Conservation (phyloP, 35 echinoderm and acorn worm species). For the Apostichopus parvimensis region DNA sequence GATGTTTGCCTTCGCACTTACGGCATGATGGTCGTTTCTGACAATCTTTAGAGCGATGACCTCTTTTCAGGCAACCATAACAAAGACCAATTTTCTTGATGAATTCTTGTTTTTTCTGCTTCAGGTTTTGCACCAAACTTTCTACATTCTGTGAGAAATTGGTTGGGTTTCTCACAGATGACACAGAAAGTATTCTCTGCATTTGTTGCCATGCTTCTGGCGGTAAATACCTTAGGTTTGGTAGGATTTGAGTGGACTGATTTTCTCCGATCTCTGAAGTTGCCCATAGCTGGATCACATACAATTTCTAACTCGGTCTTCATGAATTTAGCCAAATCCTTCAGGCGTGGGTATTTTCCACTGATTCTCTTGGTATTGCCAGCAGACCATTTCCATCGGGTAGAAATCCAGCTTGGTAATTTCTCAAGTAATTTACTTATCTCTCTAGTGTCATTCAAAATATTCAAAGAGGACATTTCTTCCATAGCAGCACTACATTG, state of each 20-base stretch:
- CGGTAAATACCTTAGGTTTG: slow-evolving; percentile 19
- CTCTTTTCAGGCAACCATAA: too few relatives aligned
- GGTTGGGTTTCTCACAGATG: neutral
- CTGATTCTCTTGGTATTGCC: slow-evolving; percentile 14
- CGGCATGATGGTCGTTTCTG: too few relatives aligned
- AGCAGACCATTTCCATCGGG: slow-evolving; percentile 40
- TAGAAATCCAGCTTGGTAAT: slow-evolving; percentile 48
- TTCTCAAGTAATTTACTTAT: slow-evolving; percentile 60
- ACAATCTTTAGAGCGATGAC: too few relatives aligned
- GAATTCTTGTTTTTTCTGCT: neutral
- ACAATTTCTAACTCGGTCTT: slow-evolving; percentile 36
- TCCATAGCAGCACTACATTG: slow-evolving; percentile 50
- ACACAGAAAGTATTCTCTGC: slow-evolving; percentile 16
- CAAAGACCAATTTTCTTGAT: neutral
- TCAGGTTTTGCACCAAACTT: slow-evolving; percentile 12
- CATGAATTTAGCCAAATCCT: slow-evolving; percentile 46
- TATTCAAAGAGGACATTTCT: slow-evolving; percentile 12
- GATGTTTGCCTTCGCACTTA: neutral
- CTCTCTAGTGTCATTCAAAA: slow-evolving; percentile 55
- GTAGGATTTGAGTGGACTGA: neutral
- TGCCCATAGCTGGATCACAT: slow-evolving; percentile 48
- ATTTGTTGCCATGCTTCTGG: neutral
- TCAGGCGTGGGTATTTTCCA: slow-evolving; percentile 38
- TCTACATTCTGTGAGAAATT: slow-evolving; percentile 23
- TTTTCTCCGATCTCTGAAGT: neutral